Conservation (phyloP, 1,140 invertebrate genomes). For the Trypoxylus dichotomus region DNA sequence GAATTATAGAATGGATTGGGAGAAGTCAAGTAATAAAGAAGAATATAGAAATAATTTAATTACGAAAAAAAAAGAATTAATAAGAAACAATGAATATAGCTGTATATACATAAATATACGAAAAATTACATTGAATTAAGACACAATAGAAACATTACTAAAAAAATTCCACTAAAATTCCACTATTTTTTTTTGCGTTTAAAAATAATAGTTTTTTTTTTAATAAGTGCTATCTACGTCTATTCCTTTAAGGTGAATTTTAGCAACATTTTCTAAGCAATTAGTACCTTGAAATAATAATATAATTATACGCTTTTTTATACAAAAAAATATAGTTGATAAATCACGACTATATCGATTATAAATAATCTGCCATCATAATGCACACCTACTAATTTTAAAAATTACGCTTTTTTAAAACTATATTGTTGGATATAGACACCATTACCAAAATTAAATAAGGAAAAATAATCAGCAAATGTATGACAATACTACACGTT, state of each 20-base stretch:
- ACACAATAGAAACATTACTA: conserved; percentile 10
- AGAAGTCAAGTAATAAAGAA: neutral
- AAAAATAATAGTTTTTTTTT: conserved; percentile 25
- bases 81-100: conserved; percentile 31
- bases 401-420: conserved; percentile 10
- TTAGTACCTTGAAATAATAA: conserved; percentile 29
- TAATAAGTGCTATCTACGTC: conserved; percentile 24
- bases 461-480: conserved; percentile 9
- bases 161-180: conserved; percentile 30
- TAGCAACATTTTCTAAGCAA: conserved; percentile 32
- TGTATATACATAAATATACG: conserved; percentile 34
- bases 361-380: conserved; percentile 14
- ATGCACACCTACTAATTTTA: conserved; percentile 21
- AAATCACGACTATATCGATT: conserved; percentile 3
- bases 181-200: conserved; percentile 17
- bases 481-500: neutral
- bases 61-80: conserved; percentile 29
- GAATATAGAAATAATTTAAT: conserved; percentile 35
- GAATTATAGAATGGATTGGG: neutral
- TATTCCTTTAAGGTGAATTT: conserved; percentile 27
- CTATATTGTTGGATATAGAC: conserved; percentile 22
- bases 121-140: conserved; percentile 9
- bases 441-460: conserved; percentile 27
- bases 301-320: conserved; percentile 25
- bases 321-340: conserved; percentile 17